Percentiles rank a stretch among this genome's conserved stretches.
These are phyloP conservation scores for Hemibagrus guttatus DNA, from an alignment of 2,797 vertebrate species.

Conservation along the genomic window DNA sequence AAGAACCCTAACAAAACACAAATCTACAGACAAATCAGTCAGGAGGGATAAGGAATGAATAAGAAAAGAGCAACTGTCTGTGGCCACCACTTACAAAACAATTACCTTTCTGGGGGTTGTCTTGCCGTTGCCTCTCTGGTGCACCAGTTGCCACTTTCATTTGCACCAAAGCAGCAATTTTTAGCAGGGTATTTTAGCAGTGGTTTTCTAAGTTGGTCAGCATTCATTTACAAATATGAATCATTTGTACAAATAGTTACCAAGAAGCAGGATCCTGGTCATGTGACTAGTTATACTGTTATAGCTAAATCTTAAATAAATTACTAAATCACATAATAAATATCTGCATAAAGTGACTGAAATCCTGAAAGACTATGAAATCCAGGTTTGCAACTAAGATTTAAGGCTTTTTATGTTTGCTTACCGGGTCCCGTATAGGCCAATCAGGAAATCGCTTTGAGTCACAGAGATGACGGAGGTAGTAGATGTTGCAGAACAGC, in stretches of 20 bases:
- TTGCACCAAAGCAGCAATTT: too few relatives aligned
- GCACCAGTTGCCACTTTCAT: too few relatives aligned
- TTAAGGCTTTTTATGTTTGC: slow-evolving; percentile 44
- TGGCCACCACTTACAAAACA: too few relatives aligned
- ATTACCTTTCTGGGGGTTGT: too few relatives aligned
- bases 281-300: not conserved
- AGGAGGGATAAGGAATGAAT: too few relatives aligned
- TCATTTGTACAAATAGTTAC: not conserved
- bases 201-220: not conserved
- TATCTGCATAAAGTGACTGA: not conserved
- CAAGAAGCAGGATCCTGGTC: not conserved
- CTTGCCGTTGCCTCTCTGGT: too few relatives aligned
- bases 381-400: not conserved
- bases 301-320: not conserved
- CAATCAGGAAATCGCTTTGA: slow-evolving; percentile 90
- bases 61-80: too few relatives aligned
- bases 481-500: slow-evolving; percentile 99
- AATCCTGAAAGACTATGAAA: not conserved
- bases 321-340: not conserved
- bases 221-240: not conserved
- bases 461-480: slow-evolving; percentile 98
- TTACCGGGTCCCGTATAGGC: slow-evolving; percentile 95
- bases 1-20: too few relatives aligned
- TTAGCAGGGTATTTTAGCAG: too few relatives aligned
- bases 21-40: too few relatives aligned